These are phyloP conservation scores for Argyresthia goedartella DNA, from an alignment of 2,888 invertebrate genomes.

Conservation along the genomic window DNA sequence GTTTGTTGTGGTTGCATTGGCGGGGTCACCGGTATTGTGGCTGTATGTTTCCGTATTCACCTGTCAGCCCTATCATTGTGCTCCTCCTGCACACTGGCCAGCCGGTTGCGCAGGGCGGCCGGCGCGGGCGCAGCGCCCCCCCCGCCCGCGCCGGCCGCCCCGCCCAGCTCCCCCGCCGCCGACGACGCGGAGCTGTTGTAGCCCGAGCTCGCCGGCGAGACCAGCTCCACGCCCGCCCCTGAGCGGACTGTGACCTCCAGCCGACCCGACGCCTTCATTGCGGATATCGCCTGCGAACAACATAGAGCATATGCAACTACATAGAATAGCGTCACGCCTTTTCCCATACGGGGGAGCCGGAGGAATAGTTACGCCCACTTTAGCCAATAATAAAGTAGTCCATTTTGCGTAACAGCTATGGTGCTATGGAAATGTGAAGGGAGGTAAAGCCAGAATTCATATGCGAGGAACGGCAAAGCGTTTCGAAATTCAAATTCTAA, in stretches of 20 bases:
- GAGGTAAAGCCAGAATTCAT: too few relatives aligned
- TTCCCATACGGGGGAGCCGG: too few relatives aligned
- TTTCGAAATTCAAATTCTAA: too few relatives aligned
- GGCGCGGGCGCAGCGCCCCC: slow-evolving; percentile 62
- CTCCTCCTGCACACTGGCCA: slow-evolving; percentile 83
- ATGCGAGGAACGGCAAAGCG: too few relatives aligned
- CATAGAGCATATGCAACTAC: too few relatives aligned
- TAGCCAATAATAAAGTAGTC: too few relatives aligned
- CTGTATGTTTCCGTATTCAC: slow-evolving; percentile 25
- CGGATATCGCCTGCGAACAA: slow-evolving; percentile 81
- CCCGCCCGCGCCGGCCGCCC: slow-evolving; percentile 57
- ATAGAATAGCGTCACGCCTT: too few relatives aligned
- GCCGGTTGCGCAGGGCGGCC: slow-evolving; percentile 75
- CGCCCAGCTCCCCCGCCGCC: slow-evolving; percentile 79
- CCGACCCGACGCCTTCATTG: slow-evolving; percentile 83
- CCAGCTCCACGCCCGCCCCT: slow-evolving; percentile 82
- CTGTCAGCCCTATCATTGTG: slow-evolving; percentile 73
- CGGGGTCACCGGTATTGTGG: too few relatives aligned
- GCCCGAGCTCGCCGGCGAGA: slow-evolving; percentile 86
- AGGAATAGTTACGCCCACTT: too few relatives aligned
- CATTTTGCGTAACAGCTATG: too few relatives aligned
- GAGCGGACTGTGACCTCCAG: slow-evolving; percentile 83
- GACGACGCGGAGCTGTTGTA: slow-evolving; percentile 89
- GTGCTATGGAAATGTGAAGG: too few relatives aligned
- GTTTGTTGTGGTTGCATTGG: too few relatives aligned